These are phyloP conservation scores for Miichthys miiuy DNA, from an alignment of 2,797 vertebrate species.

Conservation along the genomic window DNA sequence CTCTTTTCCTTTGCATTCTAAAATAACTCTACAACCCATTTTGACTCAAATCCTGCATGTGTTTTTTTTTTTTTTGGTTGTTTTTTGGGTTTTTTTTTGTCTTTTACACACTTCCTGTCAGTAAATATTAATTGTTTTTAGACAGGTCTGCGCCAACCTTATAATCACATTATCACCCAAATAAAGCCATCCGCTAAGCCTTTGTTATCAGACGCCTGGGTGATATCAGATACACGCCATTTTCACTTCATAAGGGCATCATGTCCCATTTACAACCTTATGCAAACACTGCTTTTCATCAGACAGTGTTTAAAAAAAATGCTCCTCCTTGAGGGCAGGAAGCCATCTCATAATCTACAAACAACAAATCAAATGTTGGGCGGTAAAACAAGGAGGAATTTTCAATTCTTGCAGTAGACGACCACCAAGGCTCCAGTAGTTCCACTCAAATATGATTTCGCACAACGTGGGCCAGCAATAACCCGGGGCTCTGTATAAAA, in stretches of 20 bases:
- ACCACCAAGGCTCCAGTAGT: slow-evolving; percentile 41
- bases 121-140: slow-evolving; percentile 64
- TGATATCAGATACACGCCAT: slow-evolving; percentile 62
- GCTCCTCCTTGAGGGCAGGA: slow-evolving; percentile 47
- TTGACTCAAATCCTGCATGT: slow-evolving; percentile 33
- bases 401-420: slow-evolving; percentile 60
- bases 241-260: slow-evolving; percentile 57
- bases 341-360: slow-evolving; percentile 51
- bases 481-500: slow-evolving; percentile 67
- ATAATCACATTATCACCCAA: slow-evolving; percentile 69
- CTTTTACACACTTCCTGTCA: slow-evolving; percentile 30
- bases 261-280: slow-evolving; percentile 55
- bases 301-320: slow-evolving; percentile 45
- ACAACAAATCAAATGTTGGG: slow-evolving; percentile 68
- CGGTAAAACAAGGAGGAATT: slow-evolving; percentile 52
- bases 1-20: slow-evolving; percentile 48
- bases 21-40: slow-evolving; percentile 58
- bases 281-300: slow-evolving; percentile 67
- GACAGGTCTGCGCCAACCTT: slow-evolving; percentile 41
- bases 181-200: slow-evolving; percentile 61
- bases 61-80: too few relatives aligned
- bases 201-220: slow-evolving; percentile 57
- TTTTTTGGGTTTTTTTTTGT: slow-evolving; percentile 22
- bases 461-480: slow-evolving; percentile 65
- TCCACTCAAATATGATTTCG: slow-evolving; percentile 77